Evolutionary conservation across 2,113 vertebrate genomes (phyloP), one percentile per base, ranked within the genome.

Genomic region (Anhinga rufa): DNA sequence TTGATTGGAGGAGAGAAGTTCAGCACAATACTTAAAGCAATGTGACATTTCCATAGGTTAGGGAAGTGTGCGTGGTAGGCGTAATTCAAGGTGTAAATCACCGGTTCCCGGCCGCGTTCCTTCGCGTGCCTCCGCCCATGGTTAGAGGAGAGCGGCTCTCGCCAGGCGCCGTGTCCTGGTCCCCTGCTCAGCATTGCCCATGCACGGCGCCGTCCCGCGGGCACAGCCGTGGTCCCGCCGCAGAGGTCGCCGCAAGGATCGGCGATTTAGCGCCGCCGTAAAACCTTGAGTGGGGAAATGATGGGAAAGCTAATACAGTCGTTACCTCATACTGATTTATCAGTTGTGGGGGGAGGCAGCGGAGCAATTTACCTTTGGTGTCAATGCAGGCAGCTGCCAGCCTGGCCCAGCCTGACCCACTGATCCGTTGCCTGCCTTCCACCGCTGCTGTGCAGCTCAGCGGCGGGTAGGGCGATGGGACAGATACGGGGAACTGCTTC

Each of bases 1-100:
- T 97, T 92, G 95, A 71, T 92, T 86, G 94, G 97, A 97, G 97
- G 97, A 92, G 96, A 92, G 94, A 86, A 94, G 95, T 78, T 97
- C 70, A 68, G 92, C 10, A 13, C 77, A 72, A 61, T 40, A 32
- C 94, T 91, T 83, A 96, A 90, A 92, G 91, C 79, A 83, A 52
- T 9, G 90, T 95, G 97, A 96, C 88, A 80, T 97, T 96, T 96
- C 92, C 94, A 58, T 83, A 92, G 40, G 22, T 97, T 76, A 92
- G 70, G 40, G 66, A 48, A 54, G 82, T 15, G 36, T 16, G 75
- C 3, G 3, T 6, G 10, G 82, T 29, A 8, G 94, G 87, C 6
- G 2, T 68, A 48, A 46, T 62, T 92, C 7, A 2, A 57, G 57
- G 61, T 2, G 31, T 28, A 19, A 36, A 36, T 79, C 29, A 10